Conservation (phyloP, 2,888 invertebrate genomes). For the Mesoligia furuncula region DNA sequence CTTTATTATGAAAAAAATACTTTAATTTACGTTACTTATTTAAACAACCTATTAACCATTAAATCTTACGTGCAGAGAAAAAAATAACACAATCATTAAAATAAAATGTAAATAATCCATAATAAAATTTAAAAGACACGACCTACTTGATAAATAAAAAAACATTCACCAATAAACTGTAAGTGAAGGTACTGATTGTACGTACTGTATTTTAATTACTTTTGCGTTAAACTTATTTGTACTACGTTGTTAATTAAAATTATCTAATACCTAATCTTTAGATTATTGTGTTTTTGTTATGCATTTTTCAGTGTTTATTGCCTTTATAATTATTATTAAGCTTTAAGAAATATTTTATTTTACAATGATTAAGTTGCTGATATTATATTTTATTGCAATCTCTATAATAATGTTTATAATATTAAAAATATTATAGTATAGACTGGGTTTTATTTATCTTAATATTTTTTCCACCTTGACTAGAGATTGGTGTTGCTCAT, state of each 20-base stretch:
- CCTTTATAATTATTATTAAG: background rate
- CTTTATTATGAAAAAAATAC: slow-evolving; percentile 52
- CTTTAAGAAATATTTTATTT: slow-evolving; percentile 1
- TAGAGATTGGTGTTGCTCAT: background rate
- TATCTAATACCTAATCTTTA: background rate
- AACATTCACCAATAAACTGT: slow-evolving; percentile 33
- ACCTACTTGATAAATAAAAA: slow-evolving; percentile 6
- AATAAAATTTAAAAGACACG: background rate
- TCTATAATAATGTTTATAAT: slow-evolving; percentile 30
- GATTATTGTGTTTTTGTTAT: background rate
- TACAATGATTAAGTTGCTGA: slow-evolving; percentile 3
- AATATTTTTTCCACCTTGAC: background rate
- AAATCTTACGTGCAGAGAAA: slow-evolving; percentile 1
- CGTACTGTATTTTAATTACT: slow-evolving; percentile 17
- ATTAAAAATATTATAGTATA: slow-evolving; percentile 10
- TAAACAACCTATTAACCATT: no score
- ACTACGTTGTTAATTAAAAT: background rate
- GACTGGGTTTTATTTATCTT: slow-evolving; percentile 2
- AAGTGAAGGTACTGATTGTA: slow-evolving; percentile 29
- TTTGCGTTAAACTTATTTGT: no score
- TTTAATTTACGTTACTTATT: slow-evolving; percentile 20
- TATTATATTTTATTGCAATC: slow-evolving; percentile 43
- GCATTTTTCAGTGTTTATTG: background rate
- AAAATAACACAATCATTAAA: background rate
- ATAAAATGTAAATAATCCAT: slow-evolving; percentile 28